Conservation (phyloP, 2,113 vertebrate genomes). For the Oncorhynchus keta region DNA sequence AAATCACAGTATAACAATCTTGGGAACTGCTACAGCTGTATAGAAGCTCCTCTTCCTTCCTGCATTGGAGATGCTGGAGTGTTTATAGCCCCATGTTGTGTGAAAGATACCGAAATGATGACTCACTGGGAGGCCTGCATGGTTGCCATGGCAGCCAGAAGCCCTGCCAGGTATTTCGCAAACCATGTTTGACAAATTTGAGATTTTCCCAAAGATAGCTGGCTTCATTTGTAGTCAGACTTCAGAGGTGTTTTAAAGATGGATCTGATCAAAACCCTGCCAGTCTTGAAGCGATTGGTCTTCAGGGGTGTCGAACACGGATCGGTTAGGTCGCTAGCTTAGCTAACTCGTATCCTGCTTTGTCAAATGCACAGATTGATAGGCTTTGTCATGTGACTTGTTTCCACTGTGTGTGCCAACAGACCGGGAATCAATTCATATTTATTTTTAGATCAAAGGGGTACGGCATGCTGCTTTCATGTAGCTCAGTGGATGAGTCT, state of each 20-base stretch:
- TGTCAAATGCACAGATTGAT: background rate
- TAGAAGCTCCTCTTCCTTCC: background rate
- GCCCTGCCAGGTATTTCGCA: slow-evolving; percentile 46
- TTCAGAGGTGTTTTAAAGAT: background rate
- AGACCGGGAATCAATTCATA: background rate
- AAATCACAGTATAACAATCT: slow-evolving; percentile 17
- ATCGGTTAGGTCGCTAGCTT: background rate
- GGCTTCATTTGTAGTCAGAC: slow-evolving; percentile 28
- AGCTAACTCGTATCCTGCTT: background rate
- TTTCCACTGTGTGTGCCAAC: background rate
- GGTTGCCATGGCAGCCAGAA: slow-evolving; percentile 69
- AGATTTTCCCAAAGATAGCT: slow-evolving; percentile 54
- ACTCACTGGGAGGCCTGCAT: slow-evolving; percentile 64
- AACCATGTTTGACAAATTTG: background rate
- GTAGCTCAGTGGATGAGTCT: background rate
- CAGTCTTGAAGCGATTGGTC: too few relatives aligned
- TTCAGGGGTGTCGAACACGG: too few relatives aligned
- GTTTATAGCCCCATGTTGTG: slow-evolving; percentile 52
- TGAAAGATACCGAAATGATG: slow-evolving; percentile 67
- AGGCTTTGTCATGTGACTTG: background rate
- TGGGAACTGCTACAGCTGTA: background rate
- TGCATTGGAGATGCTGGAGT: slow-evolving; percentile 43
- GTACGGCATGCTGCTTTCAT: background rate
- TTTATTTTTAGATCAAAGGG: background rate
- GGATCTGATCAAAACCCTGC: slow-evolving; percentile 12